Percentiles rank a stretch among this genome's conserved stretches.
These are phyloP conservation scores for Vicugna pacos DNA, from an alignment of 2,113 vertebrate genomes.

Conservation along the genomic window DNA sequence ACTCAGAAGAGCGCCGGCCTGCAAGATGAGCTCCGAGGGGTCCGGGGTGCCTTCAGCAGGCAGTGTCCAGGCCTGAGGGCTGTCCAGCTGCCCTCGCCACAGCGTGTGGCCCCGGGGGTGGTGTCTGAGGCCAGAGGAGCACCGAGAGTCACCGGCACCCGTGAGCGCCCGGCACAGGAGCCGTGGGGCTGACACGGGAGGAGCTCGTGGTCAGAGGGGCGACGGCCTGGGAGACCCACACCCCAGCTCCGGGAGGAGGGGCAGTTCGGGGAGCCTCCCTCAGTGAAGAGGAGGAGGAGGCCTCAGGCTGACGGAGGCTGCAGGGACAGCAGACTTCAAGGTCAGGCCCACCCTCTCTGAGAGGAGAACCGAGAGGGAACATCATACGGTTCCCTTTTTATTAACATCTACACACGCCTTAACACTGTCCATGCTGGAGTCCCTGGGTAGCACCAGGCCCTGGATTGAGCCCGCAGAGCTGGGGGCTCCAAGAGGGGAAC, in stretches of 20 bases:
- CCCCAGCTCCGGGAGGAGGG: neutral
- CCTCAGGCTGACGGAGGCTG: neutral
- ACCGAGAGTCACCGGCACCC: neutral
- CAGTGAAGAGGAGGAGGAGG: neutral
- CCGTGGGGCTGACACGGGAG: neutral
- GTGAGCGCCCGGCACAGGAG: fast-evolving
- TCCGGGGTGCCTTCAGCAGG: neutral
- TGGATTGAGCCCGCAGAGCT: neutral
- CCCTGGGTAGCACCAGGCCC: neutral
- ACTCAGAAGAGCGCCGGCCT: neutral
- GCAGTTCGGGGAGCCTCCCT: neutral
- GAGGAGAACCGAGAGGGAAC: neutral
- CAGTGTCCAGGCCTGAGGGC: neutral
- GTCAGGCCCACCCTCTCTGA: neutral
- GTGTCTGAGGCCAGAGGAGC: neutral
- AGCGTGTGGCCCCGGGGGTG: neutral
- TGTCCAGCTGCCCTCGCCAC: neutral
- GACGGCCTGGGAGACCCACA: neutral
- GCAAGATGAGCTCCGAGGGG: neutral
- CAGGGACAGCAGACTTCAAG: neutral
- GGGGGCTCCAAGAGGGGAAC: neutral
- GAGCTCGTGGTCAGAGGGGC: neutral
- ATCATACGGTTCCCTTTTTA: neutral
- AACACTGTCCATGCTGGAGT: neutral
- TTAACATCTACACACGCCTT: neutral